A percentile compares a stretch with the other conserved stretches of the same genome.
These are phyloP conservation scores for Tyto alba DNA, from an alignment of 2,113 vertebrate genomes.

Conservation along the genomic window DNA sequence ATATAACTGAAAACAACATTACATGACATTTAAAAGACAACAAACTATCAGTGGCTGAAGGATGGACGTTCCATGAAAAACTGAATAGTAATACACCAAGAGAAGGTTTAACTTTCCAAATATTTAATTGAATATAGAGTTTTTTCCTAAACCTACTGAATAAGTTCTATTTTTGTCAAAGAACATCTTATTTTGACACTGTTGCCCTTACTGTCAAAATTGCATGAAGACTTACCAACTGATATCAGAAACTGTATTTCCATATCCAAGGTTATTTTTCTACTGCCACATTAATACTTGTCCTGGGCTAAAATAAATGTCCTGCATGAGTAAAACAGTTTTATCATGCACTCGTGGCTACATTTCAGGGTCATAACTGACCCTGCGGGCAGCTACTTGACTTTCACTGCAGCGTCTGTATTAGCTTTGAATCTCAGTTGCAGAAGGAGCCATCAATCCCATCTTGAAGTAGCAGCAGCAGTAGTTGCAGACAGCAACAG, in stretches of 20 bases:
- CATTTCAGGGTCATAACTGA: background rate
- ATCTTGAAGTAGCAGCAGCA: background rate
- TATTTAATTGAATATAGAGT: background rate
- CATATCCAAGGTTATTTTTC: background rate
- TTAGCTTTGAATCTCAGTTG: background rate
- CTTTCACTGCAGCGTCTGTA: background rate
- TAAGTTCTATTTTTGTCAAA: background rate
- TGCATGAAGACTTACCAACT: background rate
- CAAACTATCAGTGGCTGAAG: background rate
- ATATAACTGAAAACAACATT: background rate
- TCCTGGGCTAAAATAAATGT: background rate
- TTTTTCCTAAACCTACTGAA: background rate
- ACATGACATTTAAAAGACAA: background rate
- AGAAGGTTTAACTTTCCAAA: background rate
- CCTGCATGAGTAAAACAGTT: background rate
- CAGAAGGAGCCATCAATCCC: background rate
- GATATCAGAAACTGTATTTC: background rate
- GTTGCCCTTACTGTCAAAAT: background rate
- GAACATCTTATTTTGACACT: background rate
- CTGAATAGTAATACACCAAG: background rate
- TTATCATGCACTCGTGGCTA: background rate
- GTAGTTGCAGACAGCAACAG: background rate
- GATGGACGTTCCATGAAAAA: background rate
- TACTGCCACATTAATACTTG: background rate
- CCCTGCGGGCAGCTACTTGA: background rate